Evolutionary conservation across 2,888 invertebrate species (phyloP).

Genomic region (Busseola fusca): DNA sequence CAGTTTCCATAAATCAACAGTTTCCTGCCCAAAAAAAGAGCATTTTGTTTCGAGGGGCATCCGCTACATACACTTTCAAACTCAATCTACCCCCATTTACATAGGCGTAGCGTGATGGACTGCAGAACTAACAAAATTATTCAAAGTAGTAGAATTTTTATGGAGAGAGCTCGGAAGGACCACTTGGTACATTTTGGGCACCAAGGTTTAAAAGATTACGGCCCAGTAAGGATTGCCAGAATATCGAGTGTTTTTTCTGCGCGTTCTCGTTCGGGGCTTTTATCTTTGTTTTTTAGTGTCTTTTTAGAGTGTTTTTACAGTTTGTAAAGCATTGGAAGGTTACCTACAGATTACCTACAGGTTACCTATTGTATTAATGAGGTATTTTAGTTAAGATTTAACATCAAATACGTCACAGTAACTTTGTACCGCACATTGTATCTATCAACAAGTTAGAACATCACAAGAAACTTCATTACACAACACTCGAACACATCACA

Average conservation of each 20-base stretch:
- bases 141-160: constrained; percentile 83
- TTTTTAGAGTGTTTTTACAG: constrained; percentile 57
- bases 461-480: constrained; percentile 17
- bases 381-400: not conserved
- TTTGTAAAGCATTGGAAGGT: constrained; percentile 5
- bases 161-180: constrained; percentile 65
- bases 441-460: constrained; percentile 3
- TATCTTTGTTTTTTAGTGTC: constrained; percentile 52
- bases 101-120: constrained; percentile 81
- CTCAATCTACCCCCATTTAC: constrained; percentile 82
- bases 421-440: not conserved
- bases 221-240: constrained; percentile 67
- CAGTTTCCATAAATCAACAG: constrained; percentile 55
- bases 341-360: not conserved
- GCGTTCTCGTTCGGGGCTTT: constrained; percentile 51
- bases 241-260: constrained; percentile 71
- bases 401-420: not conserved
- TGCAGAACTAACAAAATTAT: constrained; percentile 85
- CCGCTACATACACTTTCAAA: constrained; percentile 64
- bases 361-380: not conserved
- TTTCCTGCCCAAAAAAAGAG: constrained; percentile 33
- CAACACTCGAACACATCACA: constrained; percentile 18
- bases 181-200: constrained; percentile 57
- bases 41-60: constrained; percentile 50
- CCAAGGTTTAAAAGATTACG: constrained; percentile 74